phyloP scores from a whole-genome alignment of 35 echinoderm and acorn worm species.

The Patiria miniata region DNA sequence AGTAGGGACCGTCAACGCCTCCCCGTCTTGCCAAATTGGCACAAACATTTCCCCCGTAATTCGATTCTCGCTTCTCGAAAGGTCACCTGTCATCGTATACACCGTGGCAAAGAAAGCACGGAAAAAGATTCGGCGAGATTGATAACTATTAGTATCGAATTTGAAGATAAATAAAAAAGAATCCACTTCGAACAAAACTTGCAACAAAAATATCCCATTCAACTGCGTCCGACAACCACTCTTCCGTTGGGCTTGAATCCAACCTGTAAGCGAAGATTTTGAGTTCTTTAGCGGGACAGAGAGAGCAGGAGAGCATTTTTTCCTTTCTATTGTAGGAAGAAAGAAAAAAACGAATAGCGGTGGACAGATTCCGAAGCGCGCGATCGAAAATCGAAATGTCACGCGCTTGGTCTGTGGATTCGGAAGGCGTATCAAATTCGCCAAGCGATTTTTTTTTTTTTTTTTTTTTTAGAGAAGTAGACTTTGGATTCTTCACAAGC shows the following conservation, averaged over 20 bases:
- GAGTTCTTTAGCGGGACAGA: background rate
- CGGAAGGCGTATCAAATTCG: background rate
- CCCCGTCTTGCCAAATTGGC: background rate
- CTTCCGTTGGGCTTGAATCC: background rate
- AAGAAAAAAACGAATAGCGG: background rate
- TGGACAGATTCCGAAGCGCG: background rate
- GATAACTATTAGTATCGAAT: background rate
- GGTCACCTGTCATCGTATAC: background rate
- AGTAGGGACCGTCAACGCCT: no score
- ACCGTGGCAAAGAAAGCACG: background rate
- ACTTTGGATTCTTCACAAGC: background rate
- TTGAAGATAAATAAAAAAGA: background rate
- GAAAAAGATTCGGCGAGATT: background rate
- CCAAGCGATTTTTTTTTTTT: background rate
- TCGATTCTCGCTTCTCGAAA: slow-evolving; percentile 5
- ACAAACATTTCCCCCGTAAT: slow-evolving; percentile 14
- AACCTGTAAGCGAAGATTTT: background rate
- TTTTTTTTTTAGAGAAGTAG: background rate
- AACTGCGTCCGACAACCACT: background rate
- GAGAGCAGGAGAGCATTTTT: background rate
- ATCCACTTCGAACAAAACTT: background rate
- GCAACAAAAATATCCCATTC: background rate
- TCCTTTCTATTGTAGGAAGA: background rate
- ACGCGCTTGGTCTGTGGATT: background rate
- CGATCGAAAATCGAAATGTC: slow-evolving; percentile 9